Percentiles rank a stretch among this genome's conserved stretches.
Conservation (phyloP, 2,113 vertebrate species). For the Barnardius zonarius region DNA sequence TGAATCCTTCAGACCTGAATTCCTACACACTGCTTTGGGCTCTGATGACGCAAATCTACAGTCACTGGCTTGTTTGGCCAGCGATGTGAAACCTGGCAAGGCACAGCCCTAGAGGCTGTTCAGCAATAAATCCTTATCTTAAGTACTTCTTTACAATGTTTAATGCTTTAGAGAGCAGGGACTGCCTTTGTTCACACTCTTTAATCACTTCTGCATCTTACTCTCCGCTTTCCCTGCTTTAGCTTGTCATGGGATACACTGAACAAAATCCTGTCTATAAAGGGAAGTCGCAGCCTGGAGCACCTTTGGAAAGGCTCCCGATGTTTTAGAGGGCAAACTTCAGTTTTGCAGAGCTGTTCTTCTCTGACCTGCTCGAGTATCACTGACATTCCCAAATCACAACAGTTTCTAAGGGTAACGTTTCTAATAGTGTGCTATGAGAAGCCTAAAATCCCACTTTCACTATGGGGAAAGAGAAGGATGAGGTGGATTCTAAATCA, state of each 20-base stretch:
- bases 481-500: not conserved
- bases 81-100: not conserved
- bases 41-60: constrained; percentile 1
- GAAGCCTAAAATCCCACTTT: not conserved
- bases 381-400: rapidly evolving
- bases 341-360: not conserved
- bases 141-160: not conserved
- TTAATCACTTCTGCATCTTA: not conserved
- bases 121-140: constrained; percentile 6
- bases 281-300: not conserved
- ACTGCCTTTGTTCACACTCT: not conserved
- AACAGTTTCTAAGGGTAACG: rapidly evolving
- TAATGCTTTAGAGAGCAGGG: not conserved
- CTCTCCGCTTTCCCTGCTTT: not conserved
- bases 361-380: not conserved
- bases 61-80: not conserved
- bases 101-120: not conserved
- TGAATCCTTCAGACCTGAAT: not conserved
- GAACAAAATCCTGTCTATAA: rapidly evolving
- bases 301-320: not conserved
- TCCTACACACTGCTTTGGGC: not conserved
- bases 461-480: not conserved
- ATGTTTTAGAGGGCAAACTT: not conserved
- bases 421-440: not conserved
- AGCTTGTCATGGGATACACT: rapidly evolving